These are phyloP conservation scores for Neoitamus cyanurus DNA, from an alignment of 2,888 invertebrate genomes.

Conservation along the genomic window DNA sequence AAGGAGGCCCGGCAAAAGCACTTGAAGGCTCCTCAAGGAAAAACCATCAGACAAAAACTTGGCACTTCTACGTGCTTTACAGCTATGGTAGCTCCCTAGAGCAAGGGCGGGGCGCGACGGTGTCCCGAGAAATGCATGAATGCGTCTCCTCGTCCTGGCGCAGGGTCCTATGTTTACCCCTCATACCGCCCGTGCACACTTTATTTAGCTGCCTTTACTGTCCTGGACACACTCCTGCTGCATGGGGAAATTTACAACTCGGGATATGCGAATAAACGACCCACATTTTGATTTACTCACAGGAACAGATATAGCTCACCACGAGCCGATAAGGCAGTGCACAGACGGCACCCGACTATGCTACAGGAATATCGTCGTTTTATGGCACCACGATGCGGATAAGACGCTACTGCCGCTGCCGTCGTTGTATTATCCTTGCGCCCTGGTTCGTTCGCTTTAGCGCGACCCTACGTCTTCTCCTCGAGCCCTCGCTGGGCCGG, in stretches of 20 bases:
- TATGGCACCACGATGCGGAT: slow-evolving; percentile 23
- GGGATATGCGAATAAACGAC: slow-evolving; percentile 38
- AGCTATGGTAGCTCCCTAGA: neutral
- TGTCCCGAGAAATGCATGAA: slow-evolving; percentile 4
- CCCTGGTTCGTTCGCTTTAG: neutral
- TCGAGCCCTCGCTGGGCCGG: neutral
- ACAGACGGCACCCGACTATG: neutral
- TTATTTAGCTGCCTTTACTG: neutral
- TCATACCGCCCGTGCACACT: neutral
- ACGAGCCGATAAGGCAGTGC: neutral
- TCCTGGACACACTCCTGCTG: slow-evolving; percentile 1
- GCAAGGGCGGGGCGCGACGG: neutral
- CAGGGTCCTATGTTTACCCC: neutral
- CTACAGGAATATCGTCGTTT: neutral
- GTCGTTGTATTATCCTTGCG: slow-evolving; percentile 3
- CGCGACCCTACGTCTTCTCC: neutral
- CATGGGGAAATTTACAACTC: slow-evolving; percentile 30
- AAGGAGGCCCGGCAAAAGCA: slow-evolving; percentile 19
- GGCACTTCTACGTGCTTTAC: slow-evolving; percentile 35
- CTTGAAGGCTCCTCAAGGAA: slow-evolving; percentile 19
- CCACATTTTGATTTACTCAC: slow-evolving; percentile 38
- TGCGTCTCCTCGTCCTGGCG: neutral
- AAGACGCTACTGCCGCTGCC: neutral
- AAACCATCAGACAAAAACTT: slow-evolving; percentile 43
- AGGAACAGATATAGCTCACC: slow-evolving; percentile 16